Conservation (phyloP, 2,797 vertebrate genomes). For the Mormyrops attenuatus region DNA sequence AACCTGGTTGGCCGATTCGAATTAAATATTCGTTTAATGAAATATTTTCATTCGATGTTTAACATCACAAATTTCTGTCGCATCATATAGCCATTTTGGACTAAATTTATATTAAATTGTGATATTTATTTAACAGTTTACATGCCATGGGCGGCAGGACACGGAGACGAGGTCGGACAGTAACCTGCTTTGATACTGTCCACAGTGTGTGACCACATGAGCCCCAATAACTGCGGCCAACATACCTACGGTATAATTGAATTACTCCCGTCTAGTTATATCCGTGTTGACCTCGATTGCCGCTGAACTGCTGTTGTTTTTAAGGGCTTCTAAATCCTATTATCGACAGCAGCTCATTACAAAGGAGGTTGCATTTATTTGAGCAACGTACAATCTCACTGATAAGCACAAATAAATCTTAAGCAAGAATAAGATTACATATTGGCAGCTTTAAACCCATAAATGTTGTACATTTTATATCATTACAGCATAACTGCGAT, state of each 20-base stretch:
- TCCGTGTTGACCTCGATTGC: background rate
- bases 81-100: background rate
- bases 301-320: background rate
- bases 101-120: slow-evolving; percentile 38
- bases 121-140: slow-evolving; percentile 38
- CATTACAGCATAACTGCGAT: background rate
- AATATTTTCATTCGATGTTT: background rate
- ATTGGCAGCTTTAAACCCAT: background rate
- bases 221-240: background rate
- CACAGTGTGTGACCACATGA: background rate
- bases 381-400: background rate
- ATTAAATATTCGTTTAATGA: background rate
- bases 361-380: background rate
- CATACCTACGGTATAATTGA: background rate
- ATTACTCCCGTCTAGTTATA: background rate
- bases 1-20: background rate
- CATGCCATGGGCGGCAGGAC: slow-evolving; percentile 43
- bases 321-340: slow-evolving; percentile 11
- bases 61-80: background rate
- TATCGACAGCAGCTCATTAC: background rate
- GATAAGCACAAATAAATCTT: background rate
- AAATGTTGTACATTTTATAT: background rate
- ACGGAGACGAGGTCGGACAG: slow-evolving; percentile 23
- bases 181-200: slow-evolving; percentile 51
- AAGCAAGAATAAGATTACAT: background rate